Evolutionary conservation across 2,113 vertebrate genomes (phyloP).

Genomic region (Felis chaus): DNA sequence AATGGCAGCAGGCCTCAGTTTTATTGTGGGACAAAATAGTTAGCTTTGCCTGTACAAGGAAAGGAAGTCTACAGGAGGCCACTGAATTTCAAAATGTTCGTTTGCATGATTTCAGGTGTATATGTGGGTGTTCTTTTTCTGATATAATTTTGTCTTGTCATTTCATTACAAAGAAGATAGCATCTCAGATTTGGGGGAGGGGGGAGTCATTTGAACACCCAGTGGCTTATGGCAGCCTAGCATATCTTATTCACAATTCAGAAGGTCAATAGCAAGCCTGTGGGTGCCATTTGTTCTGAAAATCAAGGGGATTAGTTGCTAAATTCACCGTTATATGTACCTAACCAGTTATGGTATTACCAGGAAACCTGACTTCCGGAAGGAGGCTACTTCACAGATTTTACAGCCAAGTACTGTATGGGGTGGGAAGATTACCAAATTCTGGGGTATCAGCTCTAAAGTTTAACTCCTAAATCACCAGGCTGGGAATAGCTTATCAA

Average conservation of each 20-base stretch:
- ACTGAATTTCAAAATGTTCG: not conserved
- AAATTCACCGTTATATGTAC: constrained; percentile 37
- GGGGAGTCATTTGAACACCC: not conserved
- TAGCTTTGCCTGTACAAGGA: not conserved
- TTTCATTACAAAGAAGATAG: constrained; percentile 16
- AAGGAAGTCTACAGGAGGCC: not conserved
- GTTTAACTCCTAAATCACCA: constrained; percentile 30
- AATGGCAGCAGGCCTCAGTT: not conserved
- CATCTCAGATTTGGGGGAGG: not conserved
- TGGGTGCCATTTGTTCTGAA: constrained; percentile 57
- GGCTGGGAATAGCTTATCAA: not conserved
- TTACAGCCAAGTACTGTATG: not conserved
- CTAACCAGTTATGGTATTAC: constrained; percentile 55
- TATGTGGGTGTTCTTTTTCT: not conserved
- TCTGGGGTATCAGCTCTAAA: not conserved
- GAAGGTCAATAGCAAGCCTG: constrained; percentile 51
- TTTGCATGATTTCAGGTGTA: not conserved
- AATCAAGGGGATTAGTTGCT: constrained; percentile 51
- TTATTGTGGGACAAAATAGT: not conserved
- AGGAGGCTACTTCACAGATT: constrained; percentile 40
- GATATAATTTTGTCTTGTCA: not conserved
- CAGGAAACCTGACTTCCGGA: constrained; percentile 50
- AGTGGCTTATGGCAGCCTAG: not conserved
- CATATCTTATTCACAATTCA: not conserved
- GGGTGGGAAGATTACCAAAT: not conserved